A percentile compares a stretch with the other conserved stretches of the same genome.
These are phyloP conservation scores for Scrobipalpa atriplicella DNA, from an alignment of 2,888 invertebrate genomes.

Conservation along the genomic window DNA sequence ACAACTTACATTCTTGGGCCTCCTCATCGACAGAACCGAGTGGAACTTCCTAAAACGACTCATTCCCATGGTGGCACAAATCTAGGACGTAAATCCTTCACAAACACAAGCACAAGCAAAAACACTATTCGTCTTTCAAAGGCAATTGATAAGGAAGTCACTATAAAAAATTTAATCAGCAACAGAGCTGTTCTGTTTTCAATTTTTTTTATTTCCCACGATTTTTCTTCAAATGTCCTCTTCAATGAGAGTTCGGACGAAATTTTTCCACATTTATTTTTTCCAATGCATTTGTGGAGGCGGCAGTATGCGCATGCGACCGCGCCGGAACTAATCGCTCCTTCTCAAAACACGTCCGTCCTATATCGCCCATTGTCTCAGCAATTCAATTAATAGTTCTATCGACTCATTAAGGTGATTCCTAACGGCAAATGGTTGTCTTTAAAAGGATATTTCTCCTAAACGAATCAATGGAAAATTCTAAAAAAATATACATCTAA, in stretches of 20 bases:
- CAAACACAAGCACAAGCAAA: neutral
- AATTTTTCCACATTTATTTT: slow-evolving; percentile 1
- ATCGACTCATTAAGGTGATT: neutral
- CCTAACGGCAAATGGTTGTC: too few relatives aligned
- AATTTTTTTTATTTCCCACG: neutral
- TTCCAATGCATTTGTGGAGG: slow-evolving; percentile 7
- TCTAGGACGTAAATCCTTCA: neutral
- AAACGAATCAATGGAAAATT: too few relatives aligned
- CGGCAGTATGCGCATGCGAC: slow-evolving; percentile 45
- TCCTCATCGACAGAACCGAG: neutral
- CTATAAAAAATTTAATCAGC: too few relatives aligned
- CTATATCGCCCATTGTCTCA: slow-evolving; percentile 19
- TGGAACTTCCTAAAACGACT: neutral
- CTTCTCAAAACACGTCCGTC: neutral
- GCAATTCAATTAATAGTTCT: slow-evolving; percentile 21
- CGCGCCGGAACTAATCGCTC: slow-evolving; percentile 52
- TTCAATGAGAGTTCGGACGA: neutral
- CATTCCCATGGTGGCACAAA: neutral
- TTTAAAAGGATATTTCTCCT: too few relatives aligned
- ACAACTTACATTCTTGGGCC: neutral
- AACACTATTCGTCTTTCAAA: neutral
- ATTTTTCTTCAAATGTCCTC: neutral
- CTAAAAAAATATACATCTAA: too few relatives aligned
- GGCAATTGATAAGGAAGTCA: too few relatives aligned
- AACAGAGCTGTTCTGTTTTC: too few relatives aligned